Percentiles rank a stretch among this genome's conserved stretches.
phyloP scores from a whole-genome alignment of 2,888 invertebrate genomes.

The Scaptomyza cyrtandrae region DNA sequence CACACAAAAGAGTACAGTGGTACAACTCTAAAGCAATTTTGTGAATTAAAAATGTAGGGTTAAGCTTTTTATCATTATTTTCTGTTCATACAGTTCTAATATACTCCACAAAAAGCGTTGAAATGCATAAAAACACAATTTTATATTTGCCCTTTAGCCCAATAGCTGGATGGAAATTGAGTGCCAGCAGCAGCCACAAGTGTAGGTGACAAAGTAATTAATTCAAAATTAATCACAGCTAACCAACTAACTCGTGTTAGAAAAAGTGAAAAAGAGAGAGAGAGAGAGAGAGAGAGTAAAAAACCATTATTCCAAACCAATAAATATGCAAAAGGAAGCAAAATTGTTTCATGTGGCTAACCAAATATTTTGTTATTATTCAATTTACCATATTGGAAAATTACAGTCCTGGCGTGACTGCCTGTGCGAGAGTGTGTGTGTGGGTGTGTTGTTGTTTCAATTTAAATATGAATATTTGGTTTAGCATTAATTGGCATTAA shows the following conservation, averaged over 20 bases:
- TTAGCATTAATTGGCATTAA: slow-evolving; percentile 56
- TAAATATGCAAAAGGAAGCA: slow-evolving; percentile 6
- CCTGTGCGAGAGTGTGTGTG: not conserved
- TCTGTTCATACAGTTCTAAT: no score
- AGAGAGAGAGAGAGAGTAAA: not conserved
- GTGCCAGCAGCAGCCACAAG: slow-evolving; percentile 51
- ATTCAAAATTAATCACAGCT: slow-evolving; percentile 59
- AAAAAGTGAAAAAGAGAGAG: not conserved
- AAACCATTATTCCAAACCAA: not conserved
- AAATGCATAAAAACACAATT: not conserved
- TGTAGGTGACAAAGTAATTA: slow-evolving; percentile 68
- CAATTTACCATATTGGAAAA: slow-evolving; percentile 51
- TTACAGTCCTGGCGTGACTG: slow-evolving; percentile 25
- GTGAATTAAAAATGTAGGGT: no score
- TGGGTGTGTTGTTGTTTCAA: slow-evolving; percentile 43
- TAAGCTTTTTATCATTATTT: no score
- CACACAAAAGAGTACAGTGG: not conserved
- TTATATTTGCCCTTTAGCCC: not conserved
- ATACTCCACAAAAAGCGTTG: no score
- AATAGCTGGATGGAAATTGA: slow-evolving; percentile 5
- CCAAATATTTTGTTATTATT: slow-evolving; percentile 63
- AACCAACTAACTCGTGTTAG: slow-evolving; percentile 17
- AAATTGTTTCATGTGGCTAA: slow-evolving; percentile 32
- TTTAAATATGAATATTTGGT: slow-evolving; percentile 69
- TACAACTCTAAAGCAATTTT: not conserved